phyloP scores from a whole-genome alignment of 2,113 vertebrate genomes.

The Shinisaurus crocodilurus region DNA sequence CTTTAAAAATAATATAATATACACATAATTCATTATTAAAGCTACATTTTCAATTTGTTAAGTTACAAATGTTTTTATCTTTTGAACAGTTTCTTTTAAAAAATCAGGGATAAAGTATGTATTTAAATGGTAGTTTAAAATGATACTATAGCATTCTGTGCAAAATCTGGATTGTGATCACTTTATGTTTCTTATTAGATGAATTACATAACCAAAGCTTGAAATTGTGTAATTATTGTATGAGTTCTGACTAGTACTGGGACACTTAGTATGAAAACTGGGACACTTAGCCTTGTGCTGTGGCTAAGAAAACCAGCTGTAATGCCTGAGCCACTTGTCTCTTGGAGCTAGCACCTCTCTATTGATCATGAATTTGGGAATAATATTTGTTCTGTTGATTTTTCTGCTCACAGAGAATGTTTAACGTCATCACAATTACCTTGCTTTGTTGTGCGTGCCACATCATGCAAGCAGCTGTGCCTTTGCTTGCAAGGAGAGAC shows the following conservation, averaged over 20 bases:
- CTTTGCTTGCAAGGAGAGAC: constrained; percentile 15
- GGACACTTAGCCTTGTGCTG: neutral
- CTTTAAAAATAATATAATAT: constrained; percentile 71
- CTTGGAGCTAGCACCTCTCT: constrained; percentile 8
- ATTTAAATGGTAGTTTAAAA: constrained; percentile 45
- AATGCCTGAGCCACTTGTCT: neutral
- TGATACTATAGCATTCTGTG: constrained; percentile 35
- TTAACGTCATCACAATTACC: neutral
- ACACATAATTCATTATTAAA: constrained; percentile 63
- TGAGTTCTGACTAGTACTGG: constrained; percentile 3
- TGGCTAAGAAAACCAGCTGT: constrained; percentile 16
- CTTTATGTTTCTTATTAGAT: neutral
- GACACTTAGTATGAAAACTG: no score
- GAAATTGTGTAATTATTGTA: constrained; percentile 25
- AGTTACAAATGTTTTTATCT: constrained; percentile 71
- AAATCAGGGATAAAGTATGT: constrained; percentile 64
- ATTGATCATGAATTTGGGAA: constrained; percentile 30
- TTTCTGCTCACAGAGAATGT: constrained; percentile 11
- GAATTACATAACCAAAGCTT: constrained; percentile 59
- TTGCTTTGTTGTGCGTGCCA: constrained; percentile 16
- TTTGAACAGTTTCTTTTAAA: constrained; percentile 66
- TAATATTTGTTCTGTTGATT: neutral
- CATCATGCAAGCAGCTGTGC: constrained; percentile 7
- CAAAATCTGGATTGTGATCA: neutral
- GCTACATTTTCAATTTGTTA: constrained; percentile 63